Evolutionary conservation across 2,797 vertebrate genomes (phyloP), one percentile per base, ranked within the genome.

Genomic region (Tokudaia muenninki): DNA sequence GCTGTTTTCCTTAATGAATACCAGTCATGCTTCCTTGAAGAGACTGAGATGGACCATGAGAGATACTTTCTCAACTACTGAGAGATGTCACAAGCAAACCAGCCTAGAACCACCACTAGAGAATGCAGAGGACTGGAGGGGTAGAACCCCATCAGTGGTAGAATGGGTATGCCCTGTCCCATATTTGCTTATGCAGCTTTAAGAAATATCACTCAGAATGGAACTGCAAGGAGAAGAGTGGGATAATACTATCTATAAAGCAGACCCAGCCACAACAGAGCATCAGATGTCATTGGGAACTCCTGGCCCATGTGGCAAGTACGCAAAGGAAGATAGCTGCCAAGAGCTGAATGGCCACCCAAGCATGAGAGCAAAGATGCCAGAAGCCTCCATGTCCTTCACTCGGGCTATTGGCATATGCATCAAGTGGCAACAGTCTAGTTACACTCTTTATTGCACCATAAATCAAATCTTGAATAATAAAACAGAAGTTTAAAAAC

Each of bases 221-320:
- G 14, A 31, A 19, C 2, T 61, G 2, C 2, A 37, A 55, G 55
- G 19, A 61, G 24, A 61, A 47, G 10, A 52, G 52, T 5, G 9
- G 16, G 31, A 26, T 1, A 26, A 57, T 0, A 19, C 44, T 3
- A 50, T 19, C 14, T 17, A 1, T 2, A 29, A 34, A 6, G 3
- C 17, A 52, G 31, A 34, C 13, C 34, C 78, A 67, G 34, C 52
- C 44, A 11, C 13, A 9, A 0, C 7, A 22, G 41, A 2, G 13
- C 41, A 2, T 21, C 34, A 37, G 52, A 50, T 21, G 37, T 11
- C 34, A 29, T 57, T 22, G 67, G 12, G 3, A n/a, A 63, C 59
- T 61, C 59, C 24, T 61, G 59, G 24, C 22, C 24, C 59, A 26
- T 61, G 59, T 34, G 29, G 29, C 37, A 12, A 70, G 61, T 21